Conservation (phyloP, 2,113 vertebrate species). For the Prionailurus viverrinus region DNA sequence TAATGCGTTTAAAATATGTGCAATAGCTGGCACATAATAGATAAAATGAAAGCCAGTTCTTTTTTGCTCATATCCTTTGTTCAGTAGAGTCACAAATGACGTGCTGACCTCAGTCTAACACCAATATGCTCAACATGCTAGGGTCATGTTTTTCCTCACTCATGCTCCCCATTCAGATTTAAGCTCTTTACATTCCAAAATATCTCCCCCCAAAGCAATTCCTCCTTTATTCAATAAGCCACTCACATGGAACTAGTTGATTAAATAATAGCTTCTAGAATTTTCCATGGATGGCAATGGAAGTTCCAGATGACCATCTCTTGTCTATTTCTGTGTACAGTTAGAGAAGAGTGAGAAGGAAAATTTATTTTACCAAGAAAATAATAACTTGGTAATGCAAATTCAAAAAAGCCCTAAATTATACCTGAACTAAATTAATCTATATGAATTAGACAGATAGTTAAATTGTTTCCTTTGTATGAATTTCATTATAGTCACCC, state of each 20-base stretch:
- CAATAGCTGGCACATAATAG: neutral
- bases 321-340: neutral
- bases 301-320: neutral
- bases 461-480: slow-evolving; percentile 73
- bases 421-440: slow-evolving; percentile 69
- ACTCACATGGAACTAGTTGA: neutral
- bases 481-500: slow-evolving; percentile 68
- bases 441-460: slow-evolving; percentile 68
- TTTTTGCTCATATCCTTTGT: neutral
- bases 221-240: neutral
- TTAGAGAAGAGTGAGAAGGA: neutral
- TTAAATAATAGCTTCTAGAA: slow-evolving; percentile 30
- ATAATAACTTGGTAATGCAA: slow-evolving; percentile 30
- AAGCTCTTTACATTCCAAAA: neutral
- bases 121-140: neutral
- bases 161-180: neutral
- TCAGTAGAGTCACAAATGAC: neutral
- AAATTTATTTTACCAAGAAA: slow-evolving; percentile 59
- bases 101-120: neutral
- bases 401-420: slow-evolving; percentile 62
- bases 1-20: neutral
- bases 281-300: neutral
- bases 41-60: neutral
- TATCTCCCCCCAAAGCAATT: neutral
- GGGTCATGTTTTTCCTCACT: neutral